Conservation (phyloP, 2,113 vertebrate species). For the Cyanoderma ruficeps region DNA sequence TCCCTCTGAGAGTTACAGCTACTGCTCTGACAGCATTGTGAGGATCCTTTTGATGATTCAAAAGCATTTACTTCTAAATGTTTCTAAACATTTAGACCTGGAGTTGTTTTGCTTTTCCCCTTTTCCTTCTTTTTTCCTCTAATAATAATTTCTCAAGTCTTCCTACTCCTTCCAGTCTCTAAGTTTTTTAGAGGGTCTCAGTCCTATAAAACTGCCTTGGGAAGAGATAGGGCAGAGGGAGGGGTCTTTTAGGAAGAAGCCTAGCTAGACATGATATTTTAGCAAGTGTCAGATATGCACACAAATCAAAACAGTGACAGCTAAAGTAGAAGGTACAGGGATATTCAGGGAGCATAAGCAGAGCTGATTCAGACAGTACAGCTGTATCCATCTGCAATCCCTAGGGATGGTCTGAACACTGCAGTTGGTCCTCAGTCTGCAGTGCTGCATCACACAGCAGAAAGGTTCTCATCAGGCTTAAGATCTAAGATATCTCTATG, state of each 20-base stretch:
- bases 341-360: not conserved
- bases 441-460: not conserved
- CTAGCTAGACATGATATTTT: not conserved
- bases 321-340: not conserved
- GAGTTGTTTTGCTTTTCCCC: not conserved
- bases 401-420: not conserved
- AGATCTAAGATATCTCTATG: not conserved
- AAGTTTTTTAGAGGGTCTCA: not conserved
- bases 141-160: not conserved
- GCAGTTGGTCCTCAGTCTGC: not conserved
- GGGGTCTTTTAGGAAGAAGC: not conserved
- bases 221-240: not conserved
- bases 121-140: not conserved
- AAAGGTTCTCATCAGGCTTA: not conserved
- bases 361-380: not conserved
- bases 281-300: not conserved
- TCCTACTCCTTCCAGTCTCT: not conserved
- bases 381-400: not conserved
- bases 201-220: not conserved
- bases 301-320: not conserved
- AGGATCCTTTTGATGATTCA: not conserved
- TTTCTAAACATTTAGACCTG: not conserved
- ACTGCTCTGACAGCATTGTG: not conserved
- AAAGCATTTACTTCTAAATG: slow-evolving; percentile 14
- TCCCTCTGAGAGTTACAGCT: not conserved